Percentiles rank a stretch among this genome's conserved stretches.
phyloP scores from a whole-genome alignment of 2,888 invertebrate species.

The Choristoneura rosaceana region DNA sequence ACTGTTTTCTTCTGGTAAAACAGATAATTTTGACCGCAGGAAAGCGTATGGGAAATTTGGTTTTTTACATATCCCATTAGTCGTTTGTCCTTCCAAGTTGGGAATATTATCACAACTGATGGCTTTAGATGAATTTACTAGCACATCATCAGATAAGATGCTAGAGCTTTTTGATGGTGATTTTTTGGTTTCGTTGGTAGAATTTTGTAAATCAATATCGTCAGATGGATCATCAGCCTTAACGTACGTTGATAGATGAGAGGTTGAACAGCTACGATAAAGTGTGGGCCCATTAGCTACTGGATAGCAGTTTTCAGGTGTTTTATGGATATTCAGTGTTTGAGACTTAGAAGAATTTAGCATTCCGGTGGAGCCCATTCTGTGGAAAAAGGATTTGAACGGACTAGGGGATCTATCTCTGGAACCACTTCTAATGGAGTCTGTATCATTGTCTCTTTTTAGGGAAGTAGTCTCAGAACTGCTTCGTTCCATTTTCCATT shows the following conservation, averaged over 20 bases:
- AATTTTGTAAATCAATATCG: slow-evolving; percentile 88
- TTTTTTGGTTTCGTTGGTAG: slow-evolving; percentile 69
- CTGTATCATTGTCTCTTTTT: slow-evolving; percentile 77
- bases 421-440: slow-evolving; percentile 78
- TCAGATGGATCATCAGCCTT: slow-evolving; percentile 93
- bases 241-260: slow-evolving; percentile 90
- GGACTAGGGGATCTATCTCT: slow-evolving; percentile 87
- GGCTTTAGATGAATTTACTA: slow-evolving; percentile 85
- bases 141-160: slow-evolving; percentile 67
- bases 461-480: slow-evolving; percentile 78
- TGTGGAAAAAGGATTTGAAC: slow-evolving; percentile 89
- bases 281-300: slow-evolving; percentile 81
- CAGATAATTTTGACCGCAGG: slow-evolving; percentile 90
- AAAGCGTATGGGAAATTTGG: slow-evolving; percentile 92
- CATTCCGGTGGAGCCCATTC: slow-evolving; percentile 92
- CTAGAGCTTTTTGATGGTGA: slow-evolving; percentile 70
- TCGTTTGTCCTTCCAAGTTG: slow-evolving; percentile 82
- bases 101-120: slow-evolving; percentile 90
- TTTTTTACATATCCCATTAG: slow-evolving; percentile 83
- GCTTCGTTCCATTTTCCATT: slow-evolving; percentile 86
- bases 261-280: slow-evolving; percentile 92
- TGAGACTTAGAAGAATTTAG: slow-evolving; percentile 86
- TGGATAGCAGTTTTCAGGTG: slow-evolving; percentile 65
- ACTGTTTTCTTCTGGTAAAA: slow-evolving; percentile 90
- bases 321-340: slow-evolving; percentile 72